Conservation (phyloP, 92 coral and sea anemone genomes). For the Bergia sp. region DNA sequence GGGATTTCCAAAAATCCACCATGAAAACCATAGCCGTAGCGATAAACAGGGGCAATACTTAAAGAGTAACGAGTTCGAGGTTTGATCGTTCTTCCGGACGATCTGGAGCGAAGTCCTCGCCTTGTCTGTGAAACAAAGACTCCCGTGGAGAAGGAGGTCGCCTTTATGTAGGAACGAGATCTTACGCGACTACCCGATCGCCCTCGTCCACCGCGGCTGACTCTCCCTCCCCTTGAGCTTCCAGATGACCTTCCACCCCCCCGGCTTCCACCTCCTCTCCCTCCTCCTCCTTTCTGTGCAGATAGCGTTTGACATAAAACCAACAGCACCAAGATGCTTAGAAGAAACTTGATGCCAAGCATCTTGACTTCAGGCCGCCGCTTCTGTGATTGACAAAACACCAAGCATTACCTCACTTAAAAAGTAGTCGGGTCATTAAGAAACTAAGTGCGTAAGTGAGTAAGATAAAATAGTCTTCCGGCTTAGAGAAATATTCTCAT, state of each 20-base stretch:
- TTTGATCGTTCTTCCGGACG: not conserved
- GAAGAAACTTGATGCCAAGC: not conserved
- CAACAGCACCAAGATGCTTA: not conserved
- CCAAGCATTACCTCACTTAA: not conserved
- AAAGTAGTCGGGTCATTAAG: not conserved
- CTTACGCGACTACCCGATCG: not conserved
- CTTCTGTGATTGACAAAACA: not conserved
- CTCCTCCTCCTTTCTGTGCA: not conserved
- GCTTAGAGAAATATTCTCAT: no score
- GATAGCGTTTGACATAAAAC: not conserved
- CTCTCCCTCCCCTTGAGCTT: not conserved
- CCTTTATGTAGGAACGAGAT: not conserved
- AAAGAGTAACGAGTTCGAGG: not conserved
- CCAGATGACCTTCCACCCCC: not conserved
- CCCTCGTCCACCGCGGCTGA: not conserved
- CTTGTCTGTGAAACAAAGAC: not conserved
- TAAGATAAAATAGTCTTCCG: no score
- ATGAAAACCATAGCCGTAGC: not conserved
- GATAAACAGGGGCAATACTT: not conserved
- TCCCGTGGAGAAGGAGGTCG: slow-evolving; percentile 4
- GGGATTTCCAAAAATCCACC: slow-evolving; percentile 6
- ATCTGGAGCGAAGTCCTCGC: not conserved
- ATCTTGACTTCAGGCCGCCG: not conserved
- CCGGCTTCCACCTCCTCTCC: not conserved
- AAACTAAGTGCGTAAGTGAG: not conserved